Conservation (phyloP, 2,888 invertebrate genomes). For the Synergus itoensis region DNA sequence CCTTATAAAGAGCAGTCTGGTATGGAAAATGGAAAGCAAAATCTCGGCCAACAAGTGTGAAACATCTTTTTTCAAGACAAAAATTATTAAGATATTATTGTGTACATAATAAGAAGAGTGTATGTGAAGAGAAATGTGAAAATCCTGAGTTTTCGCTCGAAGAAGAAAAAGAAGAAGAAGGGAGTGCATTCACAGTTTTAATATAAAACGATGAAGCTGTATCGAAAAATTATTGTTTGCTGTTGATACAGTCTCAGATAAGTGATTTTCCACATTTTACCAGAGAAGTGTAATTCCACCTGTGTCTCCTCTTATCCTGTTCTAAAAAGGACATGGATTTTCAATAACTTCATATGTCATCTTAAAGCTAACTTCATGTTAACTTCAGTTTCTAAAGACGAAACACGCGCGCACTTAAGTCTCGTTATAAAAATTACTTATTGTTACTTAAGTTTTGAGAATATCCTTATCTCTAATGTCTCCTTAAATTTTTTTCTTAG, state of each 20-base stretch:
- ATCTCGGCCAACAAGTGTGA: not conserved
- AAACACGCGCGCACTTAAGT: no score
- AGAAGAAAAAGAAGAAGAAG: not conserved
- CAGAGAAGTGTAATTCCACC: not conserved
- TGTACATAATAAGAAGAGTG: not conserved
- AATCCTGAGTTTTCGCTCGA: not conserved
- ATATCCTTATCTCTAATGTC: not conserved
- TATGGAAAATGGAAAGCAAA: no score
- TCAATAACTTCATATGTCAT: no score
- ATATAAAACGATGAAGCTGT: constrained; percentile 4
- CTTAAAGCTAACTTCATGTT: no score
- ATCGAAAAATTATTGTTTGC: not conserved
- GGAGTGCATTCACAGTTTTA: not conserved
- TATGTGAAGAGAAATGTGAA: constrained; percentile 8
- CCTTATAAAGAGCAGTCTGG: not conserved
- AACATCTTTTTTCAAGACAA: not conserved
- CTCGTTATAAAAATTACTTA: not conserved
- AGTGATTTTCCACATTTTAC: not conserved
- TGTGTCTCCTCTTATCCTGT: no score
- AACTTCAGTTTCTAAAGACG: no score
- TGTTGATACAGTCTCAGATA: not conserved
- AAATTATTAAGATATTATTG: not conserved
- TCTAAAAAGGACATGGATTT: no score
- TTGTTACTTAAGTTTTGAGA: not conserved
- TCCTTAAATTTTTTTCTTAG: not conserved